A percentile compares a stretch with the other conserved stretches of the same genome.
phyloP scores from a whole-genome alignment of 2,888 invertebrate genomes.

The Spisula solida region DNA sequence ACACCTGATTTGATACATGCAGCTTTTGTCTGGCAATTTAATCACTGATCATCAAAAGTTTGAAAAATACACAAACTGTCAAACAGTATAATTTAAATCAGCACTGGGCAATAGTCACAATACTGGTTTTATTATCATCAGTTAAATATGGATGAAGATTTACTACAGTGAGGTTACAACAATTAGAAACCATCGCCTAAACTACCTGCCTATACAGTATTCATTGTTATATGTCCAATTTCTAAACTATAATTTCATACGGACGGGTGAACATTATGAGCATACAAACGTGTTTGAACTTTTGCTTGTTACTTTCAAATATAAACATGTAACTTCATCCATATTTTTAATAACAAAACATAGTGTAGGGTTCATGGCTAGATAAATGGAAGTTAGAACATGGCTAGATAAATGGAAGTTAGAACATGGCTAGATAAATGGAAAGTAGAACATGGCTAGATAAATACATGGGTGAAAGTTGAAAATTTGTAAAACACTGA shows the following conservation, averaged over 20 bases:
- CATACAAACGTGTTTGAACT: background rate
- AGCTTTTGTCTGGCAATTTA: background rate
- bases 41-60: background rate
- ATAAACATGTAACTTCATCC: background rate
- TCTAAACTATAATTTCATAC: constrained; percentile 13
- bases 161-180: background rate
- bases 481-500: too few species aligned
- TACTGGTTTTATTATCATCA: constrained; percentile 1
- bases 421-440: too few species aligned
- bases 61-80: background rate
- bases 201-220: background rate
- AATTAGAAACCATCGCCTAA: background rate
- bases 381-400: too few species aligned
- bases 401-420: too few species aligned
- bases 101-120: background rate
- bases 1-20: background rate
- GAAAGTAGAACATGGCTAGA: too few species aligned
- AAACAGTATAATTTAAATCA: background rate
- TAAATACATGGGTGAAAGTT: too few species aligned
- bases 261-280: constrained; percentile 26
- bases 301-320: background rate
- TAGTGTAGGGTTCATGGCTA: too few species aligned
- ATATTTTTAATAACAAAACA: too few species aligned
- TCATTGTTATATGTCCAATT: constrained; percentile 21
- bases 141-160: background rate